Percentiles rank a stretch among this genome's conserved stretches.
Evolutionary conservation across 1,140 invertebrate genomes (phyloP).

Genomic region (Dendrolimus punctatus): DNA sequence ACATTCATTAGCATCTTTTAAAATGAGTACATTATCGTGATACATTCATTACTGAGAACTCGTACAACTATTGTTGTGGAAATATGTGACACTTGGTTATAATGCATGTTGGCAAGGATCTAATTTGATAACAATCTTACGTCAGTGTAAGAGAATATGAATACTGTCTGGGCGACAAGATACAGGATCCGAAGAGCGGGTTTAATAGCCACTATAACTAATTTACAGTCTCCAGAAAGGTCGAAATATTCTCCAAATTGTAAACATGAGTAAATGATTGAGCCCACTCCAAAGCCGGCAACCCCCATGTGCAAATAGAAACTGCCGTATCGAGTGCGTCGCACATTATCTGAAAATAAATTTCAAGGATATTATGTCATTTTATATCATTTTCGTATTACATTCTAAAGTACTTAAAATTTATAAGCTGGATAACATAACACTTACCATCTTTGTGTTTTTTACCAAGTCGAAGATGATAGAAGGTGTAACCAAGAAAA

Average conservation of each 20-base stretch:
- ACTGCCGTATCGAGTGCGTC: constrained; percentile 59
- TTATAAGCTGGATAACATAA: background rate
- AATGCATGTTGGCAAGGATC: background rate
- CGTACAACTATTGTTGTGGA: background rate
- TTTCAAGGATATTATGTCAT: constrained; percentile 3
- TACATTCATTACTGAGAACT: no score
- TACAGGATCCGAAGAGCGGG: constrained; percentile 74
- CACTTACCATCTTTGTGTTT: constrained; percentile 41
- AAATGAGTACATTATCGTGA: no score
- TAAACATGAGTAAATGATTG: constrained; percentile 79
- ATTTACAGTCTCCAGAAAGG: constrained; percentile 70
- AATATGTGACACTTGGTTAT: background rate
- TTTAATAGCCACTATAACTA: constrained; percentile 73
- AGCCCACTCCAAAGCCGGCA: constrained; percentile 78
- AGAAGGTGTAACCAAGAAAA: constrained; percentile 57
- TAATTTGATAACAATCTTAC: constrained; percentile 42
- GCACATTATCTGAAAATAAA: constrained; percentile 34
- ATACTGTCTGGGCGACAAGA: constrained; percentile 78
- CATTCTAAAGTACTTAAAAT: no score
- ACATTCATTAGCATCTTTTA: no score
- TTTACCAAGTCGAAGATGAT: constrained; percentile 48
- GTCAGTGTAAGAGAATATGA: constrained; percentile 79
- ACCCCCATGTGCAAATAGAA: constrained; percentile 80
- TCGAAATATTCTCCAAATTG: constrained; percentile 79
- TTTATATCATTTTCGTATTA: background rate